A percentile compares a stretch with the other conserved stretches of the same genome.
Evolutionary conservation across 2,797 vertebrate species (phyloP).

Genomic region (Sciurus carolinensis): DNA sequence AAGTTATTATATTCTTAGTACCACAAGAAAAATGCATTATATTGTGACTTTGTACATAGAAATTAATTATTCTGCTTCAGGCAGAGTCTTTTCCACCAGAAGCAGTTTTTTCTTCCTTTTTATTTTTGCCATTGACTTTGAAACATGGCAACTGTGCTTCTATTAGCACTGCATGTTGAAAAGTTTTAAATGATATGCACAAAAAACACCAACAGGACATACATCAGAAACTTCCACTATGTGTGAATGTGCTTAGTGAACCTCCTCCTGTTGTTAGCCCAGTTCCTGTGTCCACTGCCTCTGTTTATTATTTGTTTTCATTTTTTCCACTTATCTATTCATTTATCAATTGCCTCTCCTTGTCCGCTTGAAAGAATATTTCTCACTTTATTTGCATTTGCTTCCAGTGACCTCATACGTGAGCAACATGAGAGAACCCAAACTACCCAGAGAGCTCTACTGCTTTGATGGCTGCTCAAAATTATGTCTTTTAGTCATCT

Average conservation of each 20-base stretch:
- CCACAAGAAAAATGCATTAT: neutral
- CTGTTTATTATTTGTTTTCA: neutral
- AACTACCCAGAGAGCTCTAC: neutral
- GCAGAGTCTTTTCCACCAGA: neutral
- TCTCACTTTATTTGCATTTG: neutral
- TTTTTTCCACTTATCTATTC: neutral
- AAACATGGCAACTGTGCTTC: neutral
- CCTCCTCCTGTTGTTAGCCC: neutral
- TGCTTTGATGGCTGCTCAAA: neutral
- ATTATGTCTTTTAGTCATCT: neutral
- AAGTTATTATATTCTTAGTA: neutral
- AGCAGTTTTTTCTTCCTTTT: neutral
- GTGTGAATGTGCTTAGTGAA: neutral
- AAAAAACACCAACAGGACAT: neutral
- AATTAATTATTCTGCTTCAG: neutral
- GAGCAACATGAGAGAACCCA: neutral
- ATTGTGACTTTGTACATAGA: neutral
- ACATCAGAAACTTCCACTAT: neutral
- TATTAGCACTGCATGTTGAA: neutral
- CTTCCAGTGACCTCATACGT: neutral
- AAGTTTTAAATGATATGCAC: neutral
- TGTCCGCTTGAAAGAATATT: neutral
- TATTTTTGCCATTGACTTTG: neutral
- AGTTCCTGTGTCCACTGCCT: neutral
- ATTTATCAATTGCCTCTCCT: neutral